Percentiles rank a stretch among this genome's conserved stretches.
phyloP scores from a whole-genome alignment of 2,888 invertebrate genomes.

The Harpalus rufipes region DNA sequence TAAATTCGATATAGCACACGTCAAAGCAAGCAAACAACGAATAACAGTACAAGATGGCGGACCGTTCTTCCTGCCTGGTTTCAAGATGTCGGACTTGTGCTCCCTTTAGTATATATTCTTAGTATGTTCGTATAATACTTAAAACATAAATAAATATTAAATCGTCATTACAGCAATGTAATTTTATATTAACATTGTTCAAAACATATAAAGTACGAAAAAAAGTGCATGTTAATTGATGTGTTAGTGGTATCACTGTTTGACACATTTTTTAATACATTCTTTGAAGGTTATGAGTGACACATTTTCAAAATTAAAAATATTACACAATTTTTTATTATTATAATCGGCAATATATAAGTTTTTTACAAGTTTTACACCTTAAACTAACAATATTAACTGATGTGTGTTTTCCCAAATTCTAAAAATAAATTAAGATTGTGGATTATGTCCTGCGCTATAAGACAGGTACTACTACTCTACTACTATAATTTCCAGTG shows the following conservation, averaged over 20 bases:
- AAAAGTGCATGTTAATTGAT: too few species aligned
- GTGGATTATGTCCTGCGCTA: neutral
- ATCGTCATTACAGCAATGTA: too few species aligned
- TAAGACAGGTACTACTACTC: constrained; percentile 4
- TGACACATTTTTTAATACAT: neutral
- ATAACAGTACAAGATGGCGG: too few species aligned
- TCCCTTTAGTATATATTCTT: too few species aligned
- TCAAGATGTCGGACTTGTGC: too few species aligned
- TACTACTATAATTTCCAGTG: neutral
- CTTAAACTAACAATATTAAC: neutral
- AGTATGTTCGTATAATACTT: too few species aligned
- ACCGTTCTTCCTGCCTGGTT: too few species aligned
- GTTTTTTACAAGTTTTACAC: neutral
- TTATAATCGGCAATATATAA: neutral
- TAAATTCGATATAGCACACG: too few species aligned
- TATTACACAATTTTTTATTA: neutral
- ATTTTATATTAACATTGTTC: neutral
- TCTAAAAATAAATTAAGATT: neutral
- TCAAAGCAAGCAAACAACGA: too few species aligned
- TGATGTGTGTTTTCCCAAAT: neutral
- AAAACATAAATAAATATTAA: too few species aligned
- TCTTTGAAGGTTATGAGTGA: neutral
- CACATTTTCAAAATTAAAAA: neutral
- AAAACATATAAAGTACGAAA: too few species aligned
- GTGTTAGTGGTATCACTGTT: neutral